Conservation (phyloP, 2,888 invertebrate genomes). For the Lampropteryx suffumata region DNA sequence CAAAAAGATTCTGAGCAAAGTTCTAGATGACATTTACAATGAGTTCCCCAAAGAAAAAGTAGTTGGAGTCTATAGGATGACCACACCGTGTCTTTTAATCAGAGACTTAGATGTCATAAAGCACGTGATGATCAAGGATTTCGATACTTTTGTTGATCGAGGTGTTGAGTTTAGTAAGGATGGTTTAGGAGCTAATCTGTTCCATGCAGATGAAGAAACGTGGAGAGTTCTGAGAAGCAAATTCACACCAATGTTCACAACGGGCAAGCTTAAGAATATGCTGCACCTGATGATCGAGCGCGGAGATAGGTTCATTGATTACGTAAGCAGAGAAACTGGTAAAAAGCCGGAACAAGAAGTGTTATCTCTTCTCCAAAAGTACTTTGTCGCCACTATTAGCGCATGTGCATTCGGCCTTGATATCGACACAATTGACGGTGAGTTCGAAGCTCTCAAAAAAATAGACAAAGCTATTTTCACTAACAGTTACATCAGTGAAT, state of each 20-base stretch:
- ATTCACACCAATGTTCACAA: constrained; percentile 57
- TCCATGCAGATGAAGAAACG: constrained; percentile 51
- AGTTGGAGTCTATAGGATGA: constrained; percentile 56
- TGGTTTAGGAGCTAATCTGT: constrained; percentile 54
- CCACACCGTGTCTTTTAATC: constrained; percentile 48
- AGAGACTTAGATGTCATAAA: constrained; percentile 58
- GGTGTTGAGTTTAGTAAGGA: constrained; percentile 51
- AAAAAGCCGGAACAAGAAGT: constrained; percentile 41
- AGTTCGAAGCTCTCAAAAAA: constrained; percentile 25
- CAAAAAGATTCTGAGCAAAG: too few species aligned
- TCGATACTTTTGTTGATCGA: constrained; percentile 52
- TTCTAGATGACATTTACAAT: constrained; percentile 36
- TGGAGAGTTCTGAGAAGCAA: constrained; percentile 53
- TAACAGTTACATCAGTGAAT: constrained; percentile 30
- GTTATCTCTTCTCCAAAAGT: constrained; percentile 43
- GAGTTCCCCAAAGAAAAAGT: constrained; percentile 53
- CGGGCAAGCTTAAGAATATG: constrained; percentile 60
- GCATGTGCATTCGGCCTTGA: constrained; percentile 53
- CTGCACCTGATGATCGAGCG: constrained; percentile 49
- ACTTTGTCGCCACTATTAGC: constrained; percentile 48
- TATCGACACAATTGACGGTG: constrained; percentile 39
- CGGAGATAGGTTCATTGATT: constrained; percentile 26
- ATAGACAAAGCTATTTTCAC: constrained; percentile 24
- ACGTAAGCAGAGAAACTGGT: constrained; percentile 25
- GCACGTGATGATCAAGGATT: constrained; percentile 58